Base-by-base conservation (phyloP, 1,140 invertebrate species). In the Ditylenchus dipsaci region DNA sequence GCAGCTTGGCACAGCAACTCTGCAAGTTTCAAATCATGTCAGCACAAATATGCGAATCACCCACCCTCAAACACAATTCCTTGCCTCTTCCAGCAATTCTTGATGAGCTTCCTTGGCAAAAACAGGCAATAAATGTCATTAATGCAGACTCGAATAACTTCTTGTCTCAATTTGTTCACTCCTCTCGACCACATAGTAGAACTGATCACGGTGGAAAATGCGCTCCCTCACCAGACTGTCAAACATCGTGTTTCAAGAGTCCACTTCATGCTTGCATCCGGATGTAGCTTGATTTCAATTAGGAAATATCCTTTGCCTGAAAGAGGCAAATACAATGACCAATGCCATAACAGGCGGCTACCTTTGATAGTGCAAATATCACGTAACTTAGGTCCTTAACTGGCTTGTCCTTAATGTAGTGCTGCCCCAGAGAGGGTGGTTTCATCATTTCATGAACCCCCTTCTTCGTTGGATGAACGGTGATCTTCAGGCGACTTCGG, bases 351-450 rank as follows among this genome's bases (percentile, higher is more conserved):
- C n/a, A 53, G 15, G 15, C 15, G 23, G 8, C 3, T n/a, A 72
- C 69, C 47, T 71, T 71, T n/a, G 62, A 58, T 67, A 79, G 8
- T 91, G 90, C 1, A 98, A 85, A 84, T 90, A 98, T 80, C 95
- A 97, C 95, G 0, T 89, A 90, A 5, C 88, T 87, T 9, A 99
- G 85, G 83, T 95, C 91, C 11, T 89, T 86, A 0, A 98, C 91
- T 0, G 94, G 94, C 83, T 98, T 99, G 78, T 92, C 90, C 79
- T 91, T 91, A 7, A 98, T 77, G 83, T 96, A 99, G 79, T 97
- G 97, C 86, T 88, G 3, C 87, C 87, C 83, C 79, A 88, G 13
- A 83, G 58, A 0, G 89, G 87, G 84, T 97, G 93, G 71, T 89
- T 84, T 99, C 95, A 72, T 86, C 86, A 63, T 86, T 57, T 72